Percentiles rank a stretch among this genome's conserved stretches.
Conservation (phyloP, 2,113 vertebrate species). For the Periophthalmodon schlosseri region DNA sequence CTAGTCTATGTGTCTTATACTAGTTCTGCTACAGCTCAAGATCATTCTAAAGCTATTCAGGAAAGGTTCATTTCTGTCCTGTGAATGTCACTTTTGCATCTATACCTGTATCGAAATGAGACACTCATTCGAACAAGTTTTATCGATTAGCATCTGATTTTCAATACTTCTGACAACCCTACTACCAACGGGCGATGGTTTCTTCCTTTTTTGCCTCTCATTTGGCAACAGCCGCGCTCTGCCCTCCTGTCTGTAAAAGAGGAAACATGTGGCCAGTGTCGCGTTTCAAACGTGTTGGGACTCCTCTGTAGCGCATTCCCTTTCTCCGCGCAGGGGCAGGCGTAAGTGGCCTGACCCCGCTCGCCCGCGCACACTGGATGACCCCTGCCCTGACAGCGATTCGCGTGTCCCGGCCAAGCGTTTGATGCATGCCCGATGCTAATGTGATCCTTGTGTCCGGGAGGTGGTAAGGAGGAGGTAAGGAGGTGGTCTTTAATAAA, state of each 20-base stretch:
- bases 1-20: too few relatives aligned
- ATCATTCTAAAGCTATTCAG: too few relatives aligned
- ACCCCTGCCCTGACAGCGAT: conserved; percentile 65
- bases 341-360: conserved; percentile 52
- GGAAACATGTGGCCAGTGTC: conserved; percentile 63
- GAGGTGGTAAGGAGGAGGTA: neutral
- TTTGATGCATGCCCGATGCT: conserved; percentile 58
- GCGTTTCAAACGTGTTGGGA: conserved; percentile 61
- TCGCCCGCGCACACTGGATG: conserved; percentile 27
- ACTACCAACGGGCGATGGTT: conserved; percentile 29
- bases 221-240: conserved; percentile 37
- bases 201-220: conserved; percentile 10
- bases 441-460: conserved; percentile 57
- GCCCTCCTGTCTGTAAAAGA: conserved; percentile 55
- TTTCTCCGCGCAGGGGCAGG: conserved; percentile 28
- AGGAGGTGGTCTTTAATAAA: too few relatives aligned
- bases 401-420: conserved; percentile 47
- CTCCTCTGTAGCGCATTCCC: conserved; percentile 20
- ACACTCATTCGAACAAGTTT: too few relatives aligned
- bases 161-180: neutral
- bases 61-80: too few relatives aligned
- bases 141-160: too few relatives aligned
- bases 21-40: too few relatives aligned
- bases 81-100: too few relatives aligned
- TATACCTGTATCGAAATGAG: too few relatives aligned